phyloP scores from a whole-genome alignment of 2,888 invertebrate species.

The Diloba caeruleocephala region DNA sequence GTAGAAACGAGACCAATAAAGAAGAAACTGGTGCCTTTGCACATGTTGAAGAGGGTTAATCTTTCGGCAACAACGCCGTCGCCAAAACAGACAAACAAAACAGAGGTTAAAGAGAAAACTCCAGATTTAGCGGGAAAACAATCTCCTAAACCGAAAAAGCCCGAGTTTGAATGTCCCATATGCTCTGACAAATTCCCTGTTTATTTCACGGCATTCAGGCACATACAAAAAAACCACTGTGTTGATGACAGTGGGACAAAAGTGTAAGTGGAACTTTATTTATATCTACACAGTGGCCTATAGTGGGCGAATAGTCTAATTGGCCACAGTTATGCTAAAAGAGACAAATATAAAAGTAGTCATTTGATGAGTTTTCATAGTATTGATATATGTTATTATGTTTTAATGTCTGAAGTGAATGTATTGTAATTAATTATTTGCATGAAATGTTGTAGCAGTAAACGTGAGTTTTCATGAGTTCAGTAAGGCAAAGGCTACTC shows the following conservation, averaged over 20 bases:
- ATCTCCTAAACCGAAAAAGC: conserved; percentile 31
- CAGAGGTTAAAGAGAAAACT: conserved; percentile 8
- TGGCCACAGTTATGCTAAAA: too few relatives aligned
- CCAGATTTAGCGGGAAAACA: conserved; percentile 11
- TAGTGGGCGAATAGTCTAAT: too few relatives aligned
- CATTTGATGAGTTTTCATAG: too few relatives aligned
- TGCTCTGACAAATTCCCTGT: conserved; percentile 64
- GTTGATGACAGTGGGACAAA: conserved; percentile 55
- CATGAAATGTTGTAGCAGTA: too few relatives aligned
- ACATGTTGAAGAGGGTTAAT: conserved; percentile 27
- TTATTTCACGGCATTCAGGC: conserved; percentile 69
- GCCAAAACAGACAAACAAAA: conserved; percentile 9
- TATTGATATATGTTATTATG: too few relatives aligned
- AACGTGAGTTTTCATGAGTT: too few relatives aligned
- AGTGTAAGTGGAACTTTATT: conserved; percentile 68
- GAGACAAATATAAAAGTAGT: too few relatives aligned
- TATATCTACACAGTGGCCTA: too few relatives aligned
- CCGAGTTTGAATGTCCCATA: conserved; percentile 73
- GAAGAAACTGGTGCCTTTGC: conserved; percentile 25
- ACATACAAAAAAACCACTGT: conserved; percentile 74
- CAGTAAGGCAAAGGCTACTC: too few relatives aligned
- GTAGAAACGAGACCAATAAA: conserved; percentile 6
- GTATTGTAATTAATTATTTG: too few relatives aligned
- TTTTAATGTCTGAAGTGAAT: too few relatives aligned
- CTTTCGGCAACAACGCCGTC: conserved; percentile 1